Evolutionary conservation across 2,113 vertebrate genomes (phyloP), one percentile per base, ranked within the genome.

Genomic region (Trematocara variabile): DNA sequence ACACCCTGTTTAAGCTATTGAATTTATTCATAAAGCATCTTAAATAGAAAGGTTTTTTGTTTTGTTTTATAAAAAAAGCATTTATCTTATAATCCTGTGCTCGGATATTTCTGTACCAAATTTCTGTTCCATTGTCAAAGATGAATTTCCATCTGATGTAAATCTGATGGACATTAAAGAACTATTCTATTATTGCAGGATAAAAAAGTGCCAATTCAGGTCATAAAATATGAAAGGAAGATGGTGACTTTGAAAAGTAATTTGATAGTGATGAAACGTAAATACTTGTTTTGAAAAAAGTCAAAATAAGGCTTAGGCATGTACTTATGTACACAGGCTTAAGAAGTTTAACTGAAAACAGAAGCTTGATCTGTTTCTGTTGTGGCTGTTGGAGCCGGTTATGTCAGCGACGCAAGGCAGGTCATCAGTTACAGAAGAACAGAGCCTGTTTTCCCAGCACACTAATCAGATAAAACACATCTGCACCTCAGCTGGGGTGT

Each of bases 401-500:
- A 56, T 37, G 73, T 68, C 91, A 87, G 37, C 77, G 63, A 78
- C 70, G 44, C 53, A 78, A 68, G 80, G 84, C 88, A 88, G 56
- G 16, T 89, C 88, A 92, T 90, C 80, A 79, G 87, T 92, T 82
- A 83, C 28, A 78, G 75, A 58, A 25, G 77, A 90, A 60, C 80
- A 86, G 80, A 81, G 75, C 12, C 46, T 52, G 86, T 80, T 84
- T 86, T 84, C 52, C 52, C 60, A 16, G 48, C 16, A 20, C 86
- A 54, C 89, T 87, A 89, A 93, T 94, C 93, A 93, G 92, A 94
- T 92, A 83, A 92, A 91, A 86, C 88, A 85, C 44, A 84, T 86
- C 88, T 87, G 82, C 86, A 82, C 52, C 81, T 88, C 88, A 58
- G 88, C 87, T 60, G 80, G 39, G 86, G 77, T 55, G 86, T 81